phyloP scores from a whole-genome alignment of 2,888 invertebrate species.

The Melangyna quadrimaculata region DNA sequence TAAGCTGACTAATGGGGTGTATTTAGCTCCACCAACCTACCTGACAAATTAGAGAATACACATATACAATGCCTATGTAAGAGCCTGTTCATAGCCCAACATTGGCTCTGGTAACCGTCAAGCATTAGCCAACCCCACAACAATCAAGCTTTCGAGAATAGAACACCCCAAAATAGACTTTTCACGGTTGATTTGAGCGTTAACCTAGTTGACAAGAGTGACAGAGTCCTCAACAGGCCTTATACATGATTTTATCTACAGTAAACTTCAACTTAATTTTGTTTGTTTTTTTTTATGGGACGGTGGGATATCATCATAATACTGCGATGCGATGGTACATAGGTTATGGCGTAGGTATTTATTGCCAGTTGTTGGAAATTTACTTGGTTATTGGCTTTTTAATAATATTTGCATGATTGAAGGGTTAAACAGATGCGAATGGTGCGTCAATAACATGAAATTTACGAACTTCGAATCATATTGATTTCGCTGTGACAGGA shows the following conservation, averaged over 20 bases:
- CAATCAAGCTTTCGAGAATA: background rate
- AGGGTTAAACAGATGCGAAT: background rate
- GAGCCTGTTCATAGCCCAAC: background rate
- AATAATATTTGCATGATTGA: background rate
- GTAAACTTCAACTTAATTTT: constrained; percentile 34
- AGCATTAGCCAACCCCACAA: background rate
- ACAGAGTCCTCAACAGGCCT: background rate
- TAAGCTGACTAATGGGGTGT: constrained; percentile 20
- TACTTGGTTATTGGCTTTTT: background rate
- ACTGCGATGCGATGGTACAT: no score
- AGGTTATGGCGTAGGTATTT: background rate
- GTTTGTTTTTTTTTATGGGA: background rate
- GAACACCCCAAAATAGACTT: constrained; percentile 14
- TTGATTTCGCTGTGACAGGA: background rate
- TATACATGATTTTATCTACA: constrained; percentile 19
- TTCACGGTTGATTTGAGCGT: constrained; percentile 42
- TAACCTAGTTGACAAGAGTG: constrained; percentile 15
- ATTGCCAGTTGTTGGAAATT: background rate
- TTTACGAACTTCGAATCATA: background rate
- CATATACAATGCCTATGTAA: background rate
- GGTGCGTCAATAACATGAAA: background rate
- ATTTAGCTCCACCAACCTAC: background rate
- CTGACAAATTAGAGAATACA: background rate
- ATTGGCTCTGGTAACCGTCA: background rate
- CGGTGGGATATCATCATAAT: no score